These are phyloP conservation scores for Tragelaphus imberbis DNA, from an alignment of 2,113 vertebrate species.

Conservation along the genomic window DNA sequence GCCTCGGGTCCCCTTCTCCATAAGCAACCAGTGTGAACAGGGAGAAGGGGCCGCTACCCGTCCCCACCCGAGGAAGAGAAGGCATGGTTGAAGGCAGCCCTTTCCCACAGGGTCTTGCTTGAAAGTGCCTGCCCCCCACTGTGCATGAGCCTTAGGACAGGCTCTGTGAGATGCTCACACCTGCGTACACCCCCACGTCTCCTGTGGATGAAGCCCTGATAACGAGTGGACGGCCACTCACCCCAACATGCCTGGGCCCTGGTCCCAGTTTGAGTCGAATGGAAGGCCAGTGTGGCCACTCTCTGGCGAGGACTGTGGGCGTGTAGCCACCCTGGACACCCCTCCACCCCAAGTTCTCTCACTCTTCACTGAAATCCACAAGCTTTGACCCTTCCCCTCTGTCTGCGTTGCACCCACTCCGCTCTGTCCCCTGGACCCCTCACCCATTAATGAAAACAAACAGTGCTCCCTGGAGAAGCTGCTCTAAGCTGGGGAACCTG, in stretches of 20 bases:
- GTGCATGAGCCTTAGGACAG: not conserved
- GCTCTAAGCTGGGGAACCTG: not conserved
- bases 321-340: not conserved
- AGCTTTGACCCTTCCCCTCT: not conserved
- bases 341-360: no score
- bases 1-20: not conserved
- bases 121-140: not conserved
- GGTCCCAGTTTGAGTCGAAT: not conserved
- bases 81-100: accelerated
- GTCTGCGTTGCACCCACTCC: accelerated
- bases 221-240: accelerated
- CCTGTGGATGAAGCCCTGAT: not conserved
- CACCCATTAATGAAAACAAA: not conserved
- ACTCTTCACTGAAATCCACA: not conserved
- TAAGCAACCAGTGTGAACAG: not conserved
- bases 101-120: not conserved
- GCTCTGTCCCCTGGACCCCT: not conserved
- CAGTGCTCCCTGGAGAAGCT: not conserved
- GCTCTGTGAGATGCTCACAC: not conserved
- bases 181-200: accelerated
- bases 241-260: accelerated
- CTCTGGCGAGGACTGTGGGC: not conserved
- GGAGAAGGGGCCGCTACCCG: accelerated
- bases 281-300: not conserved
- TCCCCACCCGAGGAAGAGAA: not conserved